Base-by-base conservation (phyloP, 2,797 vertebrate genomes). In the Picus viridis region DNA sequence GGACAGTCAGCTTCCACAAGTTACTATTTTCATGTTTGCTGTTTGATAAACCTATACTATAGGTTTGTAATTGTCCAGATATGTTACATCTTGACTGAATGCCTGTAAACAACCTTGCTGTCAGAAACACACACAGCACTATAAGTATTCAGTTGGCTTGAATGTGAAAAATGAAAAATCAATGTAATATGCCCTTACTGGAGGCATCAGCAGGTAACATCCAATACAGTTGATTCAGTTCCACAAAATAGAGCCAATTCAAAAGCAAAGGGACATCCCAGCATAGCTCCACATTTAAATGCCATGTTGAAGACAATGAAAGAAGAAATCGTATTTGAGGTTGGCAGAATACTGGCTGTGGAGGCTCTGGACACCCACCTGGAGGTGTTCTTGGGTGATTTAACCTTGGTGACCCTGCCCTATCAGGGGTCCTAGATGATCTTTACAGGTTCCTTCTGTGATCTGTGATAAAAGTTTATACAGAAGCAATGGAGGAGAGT, bases 81-180 rank as follows among this genome's bases (percentile, higher is more conserved):
- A 63, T 26, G 79, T 49, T 78, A 9, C 63, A 22, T 16, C 45
- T 67, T 75, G 79, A 57, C 39, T 49, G 73, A 79, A 49, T 59
- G 88, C 68, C 74, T 69, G 43, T 84, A 67, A 89, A 88, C 70
- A 88, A 88, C 77, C 62, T 80, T 7, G 43, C 8, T 93, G 92
- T 71, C 95, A 61, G 83, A 47, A 93, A n/a, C 62, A 75, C 65
- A 65, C 76, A 43, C 76, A 32, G 53, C 64, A 12, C 71, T 10
- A n/a, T 53, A 76, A 20, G 58, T 8, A 67, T 18, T 69, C 29
- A 26, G 61, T 9, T 32, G 3, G 59, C 20, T 72, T 75, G 86
- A 92, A 92, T 72, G 68, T 83, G 88, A 95, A 91, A 92, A 94
- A 93, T 89, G 88, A 92, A 95, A 95, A 96, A 93, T 92, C 93